Evolutionary conservation across 2,888 invertebrate species (phyloP).

Genomic region (Drosophila paranaensis): DNA sequence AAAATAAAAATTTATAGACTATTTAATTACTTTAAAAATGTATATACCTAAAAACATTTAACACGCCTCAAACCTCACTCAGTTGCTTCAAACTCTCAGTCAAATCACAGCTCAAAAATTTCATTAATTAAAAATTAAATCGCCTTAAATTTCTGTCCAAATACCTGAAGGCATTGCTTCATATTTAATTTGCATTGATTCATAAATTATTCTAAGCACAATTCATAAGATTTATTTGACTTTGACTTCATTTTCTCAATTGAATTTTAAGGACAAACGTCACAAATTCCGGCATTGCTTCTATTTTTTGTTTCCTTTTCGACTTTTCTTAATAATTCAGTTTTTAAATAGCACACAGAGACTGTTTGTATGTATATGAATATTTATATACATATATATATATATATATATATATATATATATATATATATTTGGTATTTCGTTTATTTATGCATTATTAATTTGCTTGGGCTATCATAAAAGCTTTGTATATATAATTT

Average conservation of each 20-base stretch:
- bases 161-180: background rate
- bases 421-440: background rate
- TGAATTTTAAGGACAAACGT: background rate
- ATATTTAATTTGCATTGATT: background rate
- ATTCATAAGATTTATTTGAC: slow-evolving; percentile 1
- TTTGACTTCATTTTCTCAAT: background rate
- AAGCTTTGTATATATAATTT: background rate
- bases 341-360: slow-evolving; percentile 2
- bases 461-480: slow-evolving; percentile 1
- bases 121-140: background rate
- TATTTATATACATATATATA: background rate
- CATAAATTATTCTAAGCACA: background rate
- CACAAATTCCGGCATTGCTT: background rate
- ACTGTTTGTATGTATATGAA: background rate
- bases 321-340: slow-evolving; percentile 6
- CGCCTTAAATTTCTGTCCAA: background rate
- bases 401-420: background rate
- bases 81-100: no score
- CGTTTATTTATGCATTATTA: slow-evolving; percentile 5
- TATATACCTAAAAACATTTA: no score
- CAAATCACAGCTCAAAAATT: no score
- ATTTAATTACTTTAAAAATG: no score
- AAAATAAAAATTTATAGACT: no score
- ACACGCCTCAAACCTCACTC: no score
- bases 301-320: background rate